These are phyloP conservation scores for Diarsia brunnea DNA, from an alignment of 2,888 invertebrate genomes.

Conservation along the genomic window DNA sequence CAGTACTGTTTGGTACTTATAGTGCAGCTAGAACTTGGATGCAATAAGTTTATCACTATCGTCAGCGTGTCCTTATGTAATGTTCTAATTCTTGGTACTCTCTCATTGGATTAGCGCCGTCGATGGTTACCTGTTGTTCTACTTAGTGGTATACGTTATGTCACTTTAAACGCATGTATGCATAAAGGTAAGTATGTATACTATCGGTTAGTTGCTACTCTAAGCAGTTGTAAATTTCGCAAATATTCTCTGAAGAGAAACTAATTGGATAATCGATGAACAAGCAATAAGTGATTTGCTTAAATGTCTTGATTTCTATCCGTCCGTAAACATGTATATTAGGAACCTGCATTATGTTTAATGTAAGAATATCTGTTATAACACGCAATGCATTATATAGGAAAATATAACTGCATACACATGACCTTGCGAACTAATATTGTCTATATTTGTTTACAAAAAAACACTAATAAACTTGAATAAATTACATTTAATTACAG, in stretches of 20 bases:
- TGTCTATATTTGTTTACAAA: slow-evolving; percentile 56
- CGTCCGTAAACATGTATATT: not conserved
- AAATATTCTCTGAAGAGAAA: slow-evolving; percentile 41
- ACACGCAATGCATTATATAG: slow-evolving; percentile 30
- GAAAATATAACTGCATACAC: slow-evolving; percentile 16
- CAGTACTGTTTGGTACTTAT: slow-evolving; percentile 82
- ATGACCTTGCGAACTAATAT: slow-evolving; percentile 51
- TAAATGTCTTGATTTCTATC: slow-evolving; percentile 16
- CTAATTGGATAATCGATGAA: slow-evolving; percentile 40
- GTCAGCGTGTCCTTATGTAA: slow-evolving; percentile 76
- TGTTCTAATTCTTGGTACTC: slow-evolving; percentile 80
- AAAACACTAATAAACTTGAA: slow-evolving; percentile 56
- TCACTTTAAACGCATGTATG: slow-evolving; percentile 29
- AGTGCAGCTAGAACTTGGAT: slow-evolving; percentile 78
- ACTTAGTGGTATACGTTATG: slow-evolving; percentile 47
- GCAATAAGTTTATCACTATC: slow-evolving; percentile 78
- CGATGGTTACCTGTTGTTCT: slow-evolving; percentile 57
- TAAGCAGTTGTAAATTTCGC: slow-evolving; percentile 41
- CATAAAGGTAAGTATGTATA: slow-evolving; percentile 10
- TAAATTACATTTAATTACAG: slow-evolving; percentile 59
- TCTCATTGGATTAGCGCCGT: slow-evolving; percentile 77
- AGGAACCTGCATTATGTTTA: slow-evolving; percentile 6
- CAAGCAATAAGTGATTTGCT: slow-evolving; percentile 15
- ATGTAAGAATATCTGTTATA: slow-evolving; percentile 10
- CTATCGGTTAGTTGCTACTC: slow-evolving; percentile 20